Evolutionary conservation across 2,113 vertebrate genomes (phyloP).

Genomic region (Neolamprologus fasciatus): DNA sequence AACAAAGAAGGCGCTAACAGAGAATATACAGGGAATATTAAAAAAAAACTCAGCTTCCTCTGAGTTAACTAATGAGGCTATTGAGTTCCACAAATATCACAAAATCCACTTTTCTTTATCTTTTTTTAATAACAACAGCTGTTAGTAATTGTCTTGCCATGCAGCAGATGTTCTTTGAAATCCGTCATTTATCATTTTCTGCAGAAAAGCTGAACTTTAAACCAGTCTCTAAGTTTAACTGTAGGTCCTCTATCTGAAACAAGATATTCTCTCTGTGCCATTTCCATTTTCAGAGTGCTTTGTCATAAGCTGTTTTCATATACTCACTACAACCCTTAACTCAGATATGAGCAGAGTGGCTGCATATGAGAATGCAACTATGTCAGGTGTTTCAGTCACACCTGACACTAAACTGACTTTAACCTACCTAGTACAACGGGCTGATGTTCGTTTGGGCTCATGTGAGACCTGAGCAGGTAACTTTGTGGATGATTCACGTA

Average conservation of each 20-base stretch:
- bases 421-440: neutral
- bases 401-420: neutral
- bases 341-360: neutral
- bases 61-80: neutral
- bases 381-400: neutral
- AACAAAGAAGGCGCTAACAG: neutral
- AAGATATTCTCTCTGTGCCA: neutral
- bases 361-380: neutral
- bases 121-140: neutral
- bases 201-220: neutral
- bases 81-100: neutral
- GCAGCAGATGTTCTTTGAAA: neutral
- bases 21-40: neutral
- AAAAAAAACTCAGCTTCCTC: neutral
- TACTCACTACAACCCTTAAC: neutral
- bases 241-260: slow-evolving; percentile 6
- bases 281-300: neutral
- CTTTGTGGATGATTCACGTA: neutral
- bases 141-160: neutral
- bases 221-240: slow-evolving; percentile 16
- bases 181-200: slow-evolving; percentile 5
- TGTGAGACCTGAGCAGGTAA: neutral
- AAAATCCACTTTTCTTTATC: neutral
- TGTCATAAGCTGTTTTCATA: neutral
- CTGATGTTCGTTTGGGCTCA: neutral